Conservation (phyloP, 2,888 invertebrate genomes). For the Sclerodermus sp. region DNA sequence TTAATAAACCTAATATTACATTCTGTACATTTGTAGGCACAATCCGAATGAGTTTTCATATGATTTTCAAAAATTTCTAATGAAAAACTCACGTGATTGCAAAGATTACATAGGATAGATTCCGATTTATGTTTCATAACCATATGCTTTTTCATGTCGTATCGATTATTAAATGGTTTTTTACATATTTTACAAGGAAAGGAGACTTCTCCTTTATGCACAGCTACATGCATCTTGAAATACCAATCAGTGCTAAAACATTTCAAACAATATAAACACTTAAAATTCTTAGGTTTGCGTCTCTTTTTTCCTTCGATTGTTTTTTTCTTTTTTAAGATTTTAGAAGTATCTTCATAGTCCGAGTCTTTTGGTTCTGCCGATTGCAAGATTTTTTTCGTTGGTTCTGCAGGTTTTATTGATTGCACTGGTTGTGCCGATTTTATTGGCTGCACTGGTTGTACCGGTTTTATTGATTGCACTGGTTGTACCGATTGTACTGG, state of each 20-base stretch:
- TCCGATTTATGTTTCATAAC: slow-evolving; percentile 33
- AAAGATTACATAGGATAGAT: slow-evolving; percentile 29
- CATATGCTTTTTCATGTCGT: slow-evolving; percentile 43
- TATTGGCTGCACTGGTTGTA: too few species aligned
- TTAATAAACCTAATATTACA: slow-evolving; percentile 14
- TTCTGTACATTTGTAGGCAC: slow-evolving; percentile 24
- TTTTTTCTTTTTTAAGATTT: too few species aligned
- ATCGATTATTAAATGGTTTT: slow-evolving; percentile 39
- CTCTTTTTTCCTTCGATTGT: background rate
- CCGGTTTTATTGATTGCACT: too few species aligned
- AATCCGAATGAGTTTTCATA: slow-evolving; percentile 10
- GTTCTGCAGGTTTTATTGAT: background rate
- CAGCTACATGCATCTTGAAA: slow-evolving; percentile 47
- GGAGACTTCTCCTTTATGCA: slow-evolving; percentile 41
- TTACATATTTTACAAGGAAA: slow-evolving; percentile 44
- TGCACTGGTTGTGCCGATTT: too few species aligned
- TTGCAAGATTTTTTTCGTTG: background rate
- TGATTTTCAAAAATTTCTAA: slow-evolving; percentile 27
- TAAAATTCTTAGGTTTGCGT: slow-evolving; percentile 27
- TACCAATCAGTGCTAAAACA: slow-evolving; percentile 51
- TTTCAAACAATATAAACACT: slow-evolving; percentile 45
- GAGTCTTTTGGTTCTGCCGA: too few species aligned
- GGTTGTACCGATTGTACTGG: background rate
- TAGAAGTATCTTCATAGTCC: too few species aligned
- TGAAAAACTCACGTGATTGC: slow-evolving; percentile 21